A percentile compares a stretch with the other conserved stretches of the same genome.
phyloP scores from a whole-genome alignment of 1,140 invertebrate species.

The Agrypnia vestita region DNA sequence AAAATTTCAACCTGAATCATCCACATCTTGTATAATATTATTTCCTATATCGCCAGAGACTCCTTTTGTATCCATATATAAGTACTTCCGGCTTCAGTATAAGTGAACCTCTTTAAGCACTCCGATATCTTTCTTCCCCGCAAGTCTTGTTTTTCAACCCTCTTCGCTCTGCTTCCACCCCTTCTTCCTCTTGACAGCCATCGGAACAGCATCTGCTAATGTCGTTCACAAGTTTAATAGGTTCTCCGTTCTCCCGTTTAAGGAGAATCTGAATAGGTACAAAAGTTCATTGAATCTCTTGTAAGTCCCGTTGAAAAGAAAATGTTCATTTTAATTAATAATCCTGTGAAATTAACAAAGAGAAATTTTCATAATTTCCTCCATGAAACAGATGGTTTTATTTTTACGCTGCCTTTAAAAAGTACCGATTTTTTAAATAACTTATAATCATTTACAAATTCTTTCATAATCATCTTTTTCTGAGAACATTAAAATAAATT shows the following conservation, averaged over 20 bases:
- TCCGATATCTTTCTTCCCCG: slow-evolving; percentile 16
- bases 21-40: slow-evolving; percentile 14
- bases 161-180: not conserved
- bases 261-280: not conserved
- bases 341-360: no score
- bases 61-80: slow-evolving; percentile 21
- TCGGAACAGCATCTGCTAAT: slow-evolving; percentile 24
- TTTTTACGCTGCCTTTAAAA: no score
- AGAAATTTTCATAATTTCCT: no score
- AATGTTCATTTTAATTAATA: no score
- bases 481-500: no score
- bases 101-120: slow-evolving; percentile 29
- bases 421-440: no score
- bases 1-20: not conserved
- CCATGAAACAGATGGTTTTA: no score
- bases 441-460: no score
- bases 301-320: no score
- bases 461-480: no score
- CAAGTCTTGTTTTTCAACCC: slow-evolving; percentile 14
- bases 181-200: slow-evolving; percentile 1
- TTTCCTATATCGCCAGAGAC: slow-evolving; percentile 4
- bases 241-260: not conserved
- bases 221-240: slow-evolving; percentile 20
- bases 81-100: slow-evolving; percentile 28
- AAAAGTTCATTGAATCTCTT: no score